These are phyloP conservation scores for Andrena chrysosceles DNA, from an alignment of 2,888 invertebrate species.

Conservation along the genomic window DNA sequence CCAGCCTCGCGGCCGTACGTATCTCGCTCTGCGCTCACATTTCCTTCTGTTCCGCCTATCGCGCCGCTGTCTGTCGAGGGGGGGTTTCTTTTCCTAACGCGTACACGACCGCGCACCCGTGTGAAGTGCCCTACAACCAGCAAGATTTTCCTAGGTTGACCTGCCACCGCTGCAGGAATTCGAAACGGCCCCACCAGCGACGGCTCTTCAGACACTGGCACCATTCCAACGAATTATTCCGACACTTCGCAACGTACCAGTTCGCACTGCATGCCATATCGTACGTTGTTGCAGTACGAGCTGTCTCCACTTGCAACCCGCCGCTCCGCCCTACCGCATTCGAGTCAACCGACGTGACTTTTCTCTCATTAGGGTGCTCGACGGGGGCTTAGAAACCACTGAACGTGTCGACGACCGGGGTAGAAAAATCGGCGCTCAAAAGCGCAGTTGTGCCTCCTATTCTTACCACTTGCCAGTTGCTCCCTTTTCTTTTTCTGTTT, in stretches of 20 bases:
- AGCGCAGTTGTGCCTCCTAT: conserved; percentile 6
- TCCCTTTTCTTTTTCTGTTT: neutral
- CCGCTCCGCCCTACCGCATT: conserved; percentile 30
- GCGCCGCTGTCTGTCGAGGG: neutral
- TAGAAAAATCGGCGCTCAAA: conserved; percentile 28
- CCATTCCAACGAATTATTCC: conserved; percentile 74
- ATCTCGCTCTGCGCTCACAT: conserved; percentile 8
- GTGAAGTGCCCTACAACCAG: neutral
- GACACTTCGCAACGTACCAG: conserved; percentile 60
- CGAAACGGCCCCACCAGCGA: conserved; percentile 34
- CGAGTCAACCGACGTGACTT: conserved; percentile 52
- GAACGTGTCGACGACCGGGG: conserved; percentile 47
- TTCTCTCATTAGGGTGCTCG: conserved; percentile 50
- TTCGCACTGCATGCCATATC: conserved; percentile 64
- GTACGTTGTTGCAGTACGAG: conserved; percentile 39
- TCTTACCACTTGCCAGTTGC: neutral
- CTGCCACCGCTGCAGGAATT: neutral
- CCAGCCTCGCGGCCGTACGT: conserved; percentile 24
- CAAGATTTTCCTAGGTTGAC: conserved; percentile 7
- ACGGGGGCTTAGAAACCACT: conserved; percentile 27
- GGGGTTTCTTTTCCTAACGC: neutral
- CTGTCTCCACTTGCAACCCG: conserved; percentile 35
- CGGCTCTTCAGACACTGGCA: conserved; percentile 71
- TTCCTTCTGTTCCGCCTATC: conserved; percentile 10
- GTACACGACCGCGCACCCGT: neutral